Evolutionary conservation across 2,113 vertebrate genomes (phyloP), one percentile per base, ranked within the genome.

Genomic region (Pitta sordida): DNA sequence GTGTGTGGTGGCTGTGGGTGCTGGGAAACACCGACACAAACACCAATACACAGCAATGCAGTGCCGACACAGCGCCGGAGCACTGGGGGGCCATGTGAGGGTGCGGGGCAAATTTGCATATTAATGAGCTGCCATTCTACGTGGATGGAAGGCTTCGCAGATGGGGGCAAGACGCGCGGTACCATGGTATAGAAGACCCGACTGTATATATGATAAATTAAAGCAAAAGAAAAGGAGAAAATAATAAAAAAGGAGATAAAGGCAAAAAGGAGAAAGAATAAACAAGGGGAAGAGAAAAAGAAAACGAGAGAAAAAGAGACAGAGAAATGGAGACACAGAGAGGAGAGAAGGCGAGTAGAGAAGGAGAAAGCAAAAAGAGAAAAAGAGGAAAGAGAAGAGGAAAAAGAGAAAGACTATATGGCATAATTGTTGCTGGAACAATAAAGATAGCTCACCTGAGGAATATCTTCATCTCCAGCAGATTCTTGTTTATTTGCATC

Each of bases 311-410:
- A 20, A 13, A 70, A 5, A 59, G 32, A 21, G 37, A 56, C 4
- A 48, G 15, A 81, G 12, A 81, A 41, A n/a, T 3, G 13, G 49
- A 85, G 58, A 67, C 10, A 75, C 23, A 56, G 27, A 1, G 21
- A 58, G 34, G n/a, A 24, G 52, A 80, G 15, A 11, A 39, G 15
- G 56, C 12, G 7, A 64, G 46, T n/a, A 55, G 43, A 64, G 52
- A 43, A 55, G 8, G 8, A 21, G 13, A 13, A 29, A 7, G 37
- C 37, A 18, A 23, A 21, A 2, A 0, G 0, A 39, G 34, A 6
- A 30, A 75, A 6, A 36, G 34, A 53, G 22, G 27, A 8, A 56
- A 6, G 22, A 12, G 21, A 69, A 36, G 18, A 22, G 36, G 10
- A 34, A 53, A 79, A 64, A 23, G 15, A 27, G 22, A 46, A 75